phyloP scores from a whole-genome alignment of 2,113 vertebrate genomes.

The Vidua chalybeata region DNA sequence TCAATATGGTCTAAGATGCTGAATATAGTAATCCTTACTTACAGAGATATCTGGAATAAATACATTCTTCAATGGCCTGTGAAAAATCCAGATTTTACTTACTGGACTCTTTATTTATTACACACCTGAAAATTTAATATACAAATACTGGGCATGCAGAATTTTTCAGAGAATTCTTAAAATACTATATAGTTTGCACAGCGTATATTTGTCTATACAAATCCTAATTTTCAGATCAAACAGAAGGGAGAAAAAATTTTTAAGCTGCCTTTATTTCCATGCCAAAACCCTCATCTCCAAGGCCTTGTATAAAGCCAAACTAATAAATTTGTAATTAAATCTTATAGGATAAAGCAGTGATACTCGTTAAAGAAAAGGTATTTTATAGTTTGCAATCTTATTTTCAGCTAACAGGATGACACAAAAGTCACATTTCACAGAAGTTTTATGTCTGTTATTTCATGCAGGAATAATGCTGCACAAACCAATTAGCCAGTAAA shows the following conservation, averaged over 20 bases:
- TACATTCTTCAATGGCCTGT: background rate
- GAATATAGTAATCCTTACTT: background rate
- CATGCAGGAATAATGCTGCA: background rate
- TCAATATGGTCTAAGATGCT: background rate
- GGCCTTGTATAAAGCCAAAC: background rate
- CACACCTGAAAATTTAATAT: background rate
- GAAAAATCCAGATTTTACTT: background rate
- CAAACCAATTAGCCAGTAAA: background rate
- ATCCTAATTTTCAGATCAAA: background rate
- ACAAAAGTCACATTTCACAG: background rate
- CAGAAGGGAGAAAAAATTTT: background rate
- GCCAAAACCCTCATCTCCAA: background rate
- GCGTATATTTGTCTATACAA: background rate
- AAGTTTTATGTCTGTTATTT: conserved; percentile 5
- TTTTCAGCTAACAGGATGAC: background rate
- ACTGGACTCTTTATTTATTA: background rate
- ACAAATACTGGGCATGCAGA: background rate
- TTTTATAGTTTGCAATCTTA: background rate
- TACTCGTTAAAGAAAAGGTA: background rate
- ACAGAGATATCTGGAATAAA: background rate
- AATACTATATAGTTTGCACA: background rate
- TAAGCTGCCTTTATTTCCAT: background rate
- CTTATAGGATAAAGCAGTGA: background rate
- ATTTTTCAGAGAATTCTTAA: background rate
- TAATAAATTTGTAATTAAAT: conserved; percentile 20